These are phyloP conservation scores for Geococcyx californianus DNA, from an alignment of 2,113 vertebrate species.

Conservation along the genomic window DNA sequence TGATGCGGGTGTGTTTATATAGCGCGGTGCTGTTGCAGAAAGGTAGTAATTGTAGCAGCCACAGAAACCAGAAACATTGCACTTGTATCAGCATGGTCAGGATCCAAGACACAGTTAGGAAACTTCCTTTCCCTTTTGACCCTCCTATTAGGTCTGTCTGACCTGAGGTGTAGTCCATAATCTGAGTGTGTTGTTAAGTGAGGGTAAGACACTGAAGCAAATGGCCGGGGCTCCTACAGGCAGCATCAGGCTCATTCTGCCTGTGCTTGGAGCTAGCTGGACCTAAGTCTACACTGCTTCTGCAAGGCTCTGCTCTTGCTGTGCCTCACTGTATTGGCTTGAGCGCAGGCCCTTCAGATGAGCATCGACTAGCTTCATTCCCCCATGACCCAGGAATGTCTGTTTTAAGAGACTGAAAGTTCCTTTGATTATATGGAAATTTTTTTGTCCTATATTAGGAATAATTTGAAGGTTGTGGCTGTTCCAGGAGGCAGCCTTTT, in stretches of 20 bases:
- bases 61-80: not conserved
- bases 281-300: not conserved
- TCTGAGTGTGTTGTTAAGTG: not conserved
- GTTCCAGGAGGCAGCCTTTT: not conserved
- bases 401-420: not conserved
- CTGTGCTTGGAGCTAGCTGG: not conserved
- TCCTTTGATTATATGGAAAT: not conserved
- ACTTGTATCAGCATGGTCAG: not conserved
- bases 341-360: not conserved
- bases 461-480: not conserved
- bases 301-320: not conserved
- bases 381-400: not conserved
- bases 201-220: not conserved
- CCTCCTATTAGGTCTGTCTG: not conserved
- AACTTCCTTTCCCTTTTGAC: not conserved
- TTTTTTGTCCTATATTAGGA: not conserved
- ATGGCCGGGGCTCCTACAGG: not conserved
- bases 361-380: not conserved
- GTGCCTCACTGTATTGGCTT: not conserved
- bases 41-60: not conserved
- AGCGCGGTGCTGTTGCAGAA: not conserved
- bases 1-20: not conserved
- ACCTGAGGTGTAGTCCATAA: not conserved
- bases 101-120: not conserved
- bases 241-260: not conserved